Base-by-base conservation (phyloP, 2,888 invertebrate species). In the Clunio marinus region DNA sequence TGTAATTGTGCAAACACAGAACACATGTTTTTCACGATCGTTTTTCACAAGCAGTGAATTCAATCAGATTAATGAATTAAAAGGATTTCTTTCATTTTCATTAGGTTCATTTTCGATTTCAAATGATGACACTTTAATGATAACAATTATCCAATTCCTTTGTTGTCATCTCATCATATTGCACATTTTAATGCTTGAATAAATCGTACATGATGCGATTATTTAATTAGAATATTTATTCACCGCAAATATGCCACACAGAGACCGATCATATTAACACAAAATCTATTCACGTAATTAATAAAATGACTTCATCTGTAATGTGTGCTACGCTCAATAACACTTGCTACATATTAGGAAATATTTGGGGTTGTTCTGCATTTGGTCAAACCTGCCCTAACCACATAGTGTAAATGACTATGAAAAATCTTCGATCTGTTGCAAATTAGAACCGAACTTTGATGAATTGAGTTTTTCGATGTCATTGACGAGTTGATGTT, bases 1-100 rank as follows among this genome's bases (percentile, higher is more conserved):
- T 55, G 51, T 27, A 66, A 66, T 66, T 66, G 66, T 66, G 66
- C 66, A 66, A 66, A 66, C 66, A 66, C 66, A 62, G 27, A 66
- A 55, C 66, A 66, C 55, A 55, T 66, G 66, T 66, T 66, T 51
- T 55, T 28, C 55, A 51, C 55, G 66, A 66, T 66, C 66, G 55
- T 66, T 66, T 66, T 66, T 66, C 66, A 66, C 46, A 55, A 55
- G 24, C 32, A 22, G 55, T 46, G 25, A 55, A 35, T 35, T 17
- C 41, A 66, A 66, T 51, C 66, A 46, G 66, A 66, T 66, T 66
- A 66, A 32, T 51, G 66, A 51, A 55, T 66, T 66, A 66, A 66
- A 55, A 55, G 32, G 63, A 45, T 45, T 45, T 46, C 13, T 15
- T 59, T 22, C 25, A 10, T 20, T 15, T 35, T 22, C 13, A 24